phyloP scores from a whole-genome alignment of 2,888 invertebrate species.

The Sphinx pinastri region DNA sequence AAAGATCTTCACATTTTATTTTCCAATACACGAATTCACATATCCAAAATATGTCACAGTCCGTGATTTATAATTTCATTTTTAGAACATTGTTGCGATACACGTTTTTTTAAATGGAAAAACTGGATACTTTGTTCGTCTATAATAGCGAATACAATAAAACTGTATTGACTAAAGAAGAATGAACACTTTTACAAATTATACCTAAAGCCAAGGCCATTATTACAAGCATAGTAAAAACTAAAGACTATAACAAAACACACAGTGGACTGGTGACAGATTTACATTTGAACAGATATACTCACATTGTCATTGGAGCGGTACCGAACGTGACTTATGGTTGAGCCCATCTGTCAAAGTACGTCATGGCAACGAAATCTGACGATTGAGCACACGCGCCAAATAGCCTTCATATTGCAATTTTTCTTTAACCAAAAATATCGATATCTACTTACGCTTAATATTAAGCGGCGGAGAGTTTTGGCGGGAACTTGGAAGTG shows the following conservation, averaged over 20 bases:
- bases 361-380: slow-evolving; percentile 3
- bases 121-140: neutral
- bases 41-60: too few relatives aligned
- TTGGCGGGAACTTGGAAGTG: too few relatives aligned
- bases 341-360: slow-evolving; percentile 14
- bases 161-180: too few relatives aligned
- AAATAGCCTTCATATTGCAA: neutral
- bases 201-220: neutral
- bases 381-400: neutral
- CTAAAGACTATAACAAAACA: neutral
- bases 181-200: neutral
- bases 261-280: neutral
- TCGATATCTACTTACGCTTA: too few relatives aligned
- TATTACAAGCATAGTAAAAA: neutral
- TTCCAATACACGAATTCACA: too few relatives aligned
- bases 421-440: slow-evolving; percentile 5
- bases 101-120: neutral
- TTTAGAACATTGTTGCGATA: neutral
- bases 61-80: too few relatives aligned
- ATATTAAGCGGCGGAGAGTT: too few relatives aligned
- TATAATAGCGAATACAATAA: too few relatives aligned
- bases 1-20: too few relatives aligned
- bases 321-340: slow-evolving; percentile 22
- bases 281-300: slow-evolving; percentile 12
- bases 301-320: slow-evolving; percentile 3